phyloP scores from a whole-genome alignment of 2,797 vertebrate genomes.

The Liasis olivaceus region DNA sequence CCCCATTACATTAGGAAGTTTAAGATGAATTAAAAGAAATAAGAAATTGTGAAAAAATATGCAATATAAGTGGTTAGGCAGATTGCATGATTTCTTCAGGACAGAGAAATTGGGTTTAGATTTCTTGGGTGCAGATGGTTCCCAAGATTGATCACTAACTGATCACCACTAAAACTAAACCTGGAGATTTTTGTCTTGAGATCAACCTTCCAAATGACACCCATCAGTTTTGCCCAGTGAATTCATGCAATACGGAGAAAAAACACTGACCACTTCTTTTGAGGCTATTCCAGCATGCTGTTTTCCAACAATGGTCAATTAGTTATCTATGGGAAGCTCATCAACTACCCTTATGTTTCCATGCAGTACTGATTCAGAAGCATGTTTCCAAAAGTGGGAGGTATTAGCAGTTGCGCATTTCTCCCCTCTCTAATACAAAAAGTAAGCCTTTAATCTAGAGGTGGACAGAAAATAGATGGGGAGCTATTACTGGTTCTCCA shows the following conservation, averaged over 20 bases:
- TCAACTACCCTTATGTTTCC: no score
- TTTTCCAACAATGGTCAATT: background rate
- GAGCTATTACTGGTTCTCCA: no score
- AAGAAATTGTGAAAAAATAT: background rate
- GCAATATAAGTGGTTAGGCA: background rate
- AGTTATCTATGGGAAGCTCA: background rate
- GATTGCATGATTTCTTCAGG: background rate
- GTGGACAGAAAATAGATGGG: no score
- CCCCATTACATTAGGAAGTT: background rate
- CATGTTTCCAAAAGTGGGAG: no score
- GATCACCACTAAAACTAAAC: background rate
- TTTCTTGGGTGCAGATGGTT: background rate
- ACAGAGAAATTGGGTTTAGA: background rate
- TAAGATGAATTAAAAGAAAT: background rate
- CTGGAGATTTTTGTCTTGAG: background rate
- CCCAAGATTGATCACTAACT: background rate
- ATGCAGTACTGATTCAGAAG: no score
- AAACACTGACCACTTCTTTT: background rate
- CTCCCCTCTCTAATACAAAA: no score
- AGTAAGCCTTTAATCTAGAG: no score
- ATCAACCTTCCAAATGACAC: background rate
- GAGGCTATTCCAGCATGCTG: background rate
- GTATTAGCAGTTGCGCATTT: no score
- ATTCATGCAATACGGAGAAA: no score
- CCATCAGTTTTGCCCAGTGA: background rate